Evolutionary conservation across 2,888 invertebrate species (phyloP), one percentile per base, ranked within the genome.

Genomic region (Spodoptera picta): DNA sequence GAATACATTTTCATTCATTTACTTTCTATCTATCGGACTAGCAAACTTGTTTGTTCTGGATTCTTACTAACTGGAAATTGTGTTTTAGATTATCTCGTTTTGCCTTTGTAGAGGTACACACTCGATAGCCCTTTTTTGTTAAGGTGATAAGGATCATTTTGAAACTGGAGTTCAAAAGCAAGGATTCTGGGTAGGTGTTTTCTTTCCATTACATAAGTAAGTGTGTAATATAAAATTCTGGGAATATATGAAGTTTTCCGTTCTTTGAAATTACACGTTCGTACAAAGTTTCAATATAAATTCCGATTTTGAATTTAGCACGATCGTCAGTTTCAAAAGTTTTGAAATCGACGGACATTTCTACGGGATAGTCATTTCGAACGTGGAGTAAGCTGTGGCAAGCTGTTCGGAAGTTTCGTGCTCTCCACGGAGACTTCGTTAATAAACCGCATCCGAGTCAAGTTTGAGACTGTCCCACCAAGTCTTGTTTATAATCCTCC

Each of bases 381-480:
- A 75, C 69, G 59, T 53, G 60, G 57, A 74, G 70, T 75, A 77
- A 80, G 73, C 73, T 73, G 75, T 56, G 69, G 79, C 69, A 78
- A 80, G 79, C 78, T 75, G 75, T 69, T 78, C 53, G 43, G 65
- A 80, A 80, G 75, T 78, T 77, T 75, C 69, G 71, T 73, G 64
- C 57, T 66, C 79, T 65, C 70, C 53, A 57, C 61, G 57, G 68
- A 61, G 68, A 77, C 68, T 70, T 75, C 66, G 73, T 76, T 83
- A 81, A 75, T 80, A 80, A 81, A 83, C 80, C 75, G 62, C 74
- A 74, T 69, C 60, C 58, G 58, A 69, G 60, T 65, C 51, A 75
- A 79, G 69, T 77, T 78, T 69, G 36, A 62, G 60, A 51, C 65
- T 61, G 57, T 58, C 48, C 56, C 14, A 23, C 41, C 42, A 51